These are phyloP conservation scores for Psittacus erithacus DNA, from an alignment of 2,113 vertebrate genomes.

Conservation along the genomic window DNA sequence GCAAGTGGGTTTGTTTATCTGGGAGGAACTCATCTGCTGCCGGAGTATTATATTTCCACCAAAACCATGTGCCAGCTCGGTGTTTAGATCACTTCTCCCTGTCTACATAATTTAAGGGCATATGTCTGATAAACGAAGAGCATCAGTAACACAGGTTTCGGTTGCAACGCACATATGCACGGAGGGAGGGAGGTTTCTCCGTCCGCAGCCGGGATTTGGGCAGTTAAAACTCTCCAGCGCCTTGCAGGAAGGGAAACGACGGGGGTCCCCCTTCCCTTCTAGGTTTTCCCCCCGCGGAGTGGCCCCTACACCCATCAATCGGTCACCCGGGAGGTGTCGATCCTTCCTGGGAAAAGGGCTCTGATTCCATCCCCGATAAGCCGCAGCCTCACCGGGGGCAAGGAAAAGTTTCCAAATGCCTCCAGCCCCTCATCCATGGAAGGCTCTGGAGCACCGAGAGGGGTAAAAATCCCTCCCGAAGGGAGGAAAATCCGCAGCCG, in stretches of 20 bases:
- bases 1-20: conserved; percentile 63
- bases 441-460: neutral
- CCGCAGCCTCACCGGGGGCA: neutral
- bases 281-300: neutral
- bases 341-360: neutral
- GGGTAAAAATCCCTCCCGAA: neutral
- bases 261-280: neutral
- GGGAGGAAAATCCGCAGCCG: neutral
- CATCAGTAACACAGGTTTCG: conserved; percentile 40
- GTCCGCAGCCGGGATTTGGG: conserved; percentile 7
- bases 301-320: neutral
- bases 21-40: conserved; percentile 55
- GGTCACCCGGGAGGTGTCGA: neutral
- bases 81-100: conserved; percentile 60
- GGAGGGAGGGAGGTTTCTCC: neutral
- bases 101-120: conserved; percentile 67
- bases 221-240: neutral
- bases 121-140: conserved; percentile 30
- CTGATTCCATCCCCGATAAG: conserved; percentile 1
- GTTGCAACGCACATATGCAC: conserved; percentile 3
- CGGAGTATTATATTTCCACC: conserved; percentile 54
- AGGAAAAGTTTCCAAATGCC: conserved; percentile 58
- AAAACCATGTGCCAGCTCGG: conserved; percentile 43
- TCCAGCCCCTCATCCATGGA: neutral
- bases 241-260: neutral